A percentile compares a stretch with the other conserved stretches of the same genome.
These are phyloP conservation scores for Notospermus geniculatus DNA, from an alignment of 1,140 invertebrate species.

Conservation along the genomic window DNA sequence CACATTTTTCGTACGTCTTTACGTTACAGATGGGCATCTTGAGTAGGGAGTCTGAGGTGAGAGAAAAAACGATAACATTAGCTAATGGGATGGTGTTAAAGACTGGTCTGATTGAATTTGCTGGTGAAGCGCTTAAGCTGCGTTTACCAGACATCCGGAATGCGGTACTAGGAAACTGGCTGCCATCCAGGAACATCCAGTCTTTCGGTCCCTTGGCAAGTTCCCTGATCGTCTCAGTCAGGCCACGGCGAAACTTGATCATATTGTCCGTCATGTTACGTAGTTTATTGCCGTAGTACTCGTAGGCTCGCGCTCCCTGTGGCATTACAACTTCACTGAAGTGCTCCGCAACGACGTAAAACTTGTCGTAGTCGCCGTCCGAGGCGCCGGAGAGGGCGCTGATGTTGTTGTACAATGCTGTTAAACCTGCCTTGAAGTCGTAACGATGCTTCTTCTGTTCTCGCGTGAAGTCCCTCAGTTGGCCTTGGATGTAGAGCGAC, in stretches of 20 bases:
- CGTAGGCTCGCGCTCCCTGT: not conserved
- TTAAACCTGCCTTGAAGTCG: not conserved
- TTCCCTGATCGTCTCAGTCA: not conserved
- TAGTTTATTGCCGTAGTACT: not conserved
- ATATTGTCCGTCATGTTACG: not conserved
- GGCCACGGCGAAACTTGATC: not conserved
- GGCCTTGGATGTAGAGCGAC: conserved; percentile 6
- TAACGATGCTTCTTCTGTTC: not conserved
- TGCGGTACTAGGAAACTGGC: no score
- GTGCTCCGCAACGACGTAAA: conserved; percentile 4
- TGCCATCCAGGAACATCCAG: not conserved
- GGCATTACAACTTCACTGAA: not conserved
- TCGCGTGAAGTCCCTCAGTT: not conserved
- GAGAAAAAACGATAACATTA: no score
- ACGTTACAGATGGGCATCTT: no score
- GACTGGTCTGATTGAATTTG: no score
- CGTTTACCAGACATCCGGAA: no score
- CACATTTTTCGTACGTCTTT: no score
- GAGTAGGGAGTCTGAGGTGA: no score
- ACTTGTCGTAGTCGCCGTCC: not conserved
- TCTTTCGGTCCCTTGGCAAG: not conserved
- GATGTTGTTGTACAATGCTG: not conserved
- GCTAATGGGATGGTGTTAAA: no score
- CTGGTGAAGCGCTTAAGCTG: no score
- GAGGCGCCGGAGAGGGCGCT: not conserved